A percentile compares a stretch with the other conserved stretches of the same genome.
Conservation (phyloP, 2,888 invertebrate species). For the Drosophila lutescens region DNA sequence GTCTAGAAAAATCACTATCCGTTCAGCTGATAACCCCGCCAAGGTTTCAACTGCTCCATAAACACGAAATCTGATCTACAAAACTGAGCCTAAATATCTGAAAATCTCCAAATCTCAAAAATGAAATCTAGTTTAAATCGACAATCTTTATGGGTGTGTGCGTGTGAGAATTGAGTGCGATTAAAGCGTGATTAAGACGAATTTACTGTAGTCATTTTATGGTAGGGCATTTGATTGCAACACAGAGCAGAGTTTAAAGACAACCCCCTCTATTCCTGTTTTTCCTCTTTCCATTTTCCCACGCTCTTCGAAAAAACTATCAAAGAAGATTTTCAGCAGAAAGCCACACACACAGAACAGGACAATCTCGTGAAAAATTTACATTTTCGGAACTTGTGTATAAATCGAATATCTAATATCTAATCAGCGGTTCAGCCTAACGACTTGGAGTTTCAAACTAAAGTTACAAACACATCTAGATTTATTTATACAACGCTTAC, state of each 20-base stretch:
- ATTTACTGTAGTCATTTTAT: constrained; percentile 72
- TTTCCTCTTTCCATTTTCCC: background rate
- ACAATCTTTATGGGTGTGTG: constrained; percentile 63
- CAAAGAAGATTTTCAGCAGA: constrained; percentile 10
- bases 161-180: constrained; percentile 46
- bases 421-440: constrained; percentile 52
- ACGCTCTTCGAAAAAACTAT: constrained; percentile 3
- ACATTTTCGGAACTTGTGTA: constrained; percentile 42
- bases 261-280: constrained; percentile 25
- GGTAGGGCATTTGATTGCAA: constrained; percentile 43
- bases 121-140: constrained; percentile 49
- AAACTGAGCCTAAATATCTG: background rate
- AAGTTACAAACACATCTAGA: constrained; percentile 33
- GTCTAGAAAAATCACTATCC: constrained; percentile 21
- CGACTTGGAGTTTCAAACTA: constrained; percentile 72
- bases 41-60: constrained; percentile 61
- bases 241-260: constrained; percentile 35
- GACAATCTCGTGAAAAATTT: constrained; percentile 67
- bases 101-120: constrained; percentile 20
- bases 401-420: constrained; percentile 26
- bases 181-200: constrained; percentile 75
- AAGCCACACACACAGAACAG: constrained; percentile 43
- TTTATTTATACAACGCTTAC: constrained; percentile 35
- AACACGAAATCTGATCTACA: constrained; percentile 14
- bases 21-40: constrained; percentile 48